Evolutionary conservation across 2,888 invertebrate species (phyloP).

Genomic region (Cremastinae sp.): DNA sequence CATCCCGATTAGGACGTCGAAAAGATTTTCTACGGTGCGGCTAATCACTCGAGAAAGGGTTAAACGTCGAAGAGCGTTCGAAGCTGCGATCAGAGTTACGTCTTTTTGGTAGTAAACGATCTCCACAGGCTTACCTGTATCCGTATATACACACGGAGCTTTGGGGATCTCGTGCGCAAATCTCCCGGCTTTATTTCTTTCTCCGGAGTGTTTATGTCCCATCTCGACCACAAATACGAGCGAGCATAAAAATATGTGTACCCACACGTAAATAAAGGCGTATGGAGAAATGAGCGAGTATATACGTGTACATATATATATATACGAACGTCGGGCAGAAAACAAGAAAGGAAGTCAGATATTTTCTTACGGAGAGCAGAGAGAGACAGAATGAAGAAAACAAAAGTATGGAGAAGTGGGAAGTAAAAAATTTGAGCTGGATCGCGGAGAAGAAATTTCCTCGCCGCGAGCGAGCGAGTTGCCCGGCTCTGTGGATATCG

Average conservation of each 20-base stretch:
- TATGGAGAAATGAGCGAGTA: background rate
- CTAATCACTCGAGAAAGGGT: too few species aligned
- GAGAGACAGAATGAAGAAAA: constrained; percentile 21
- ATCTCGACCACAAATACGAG: constrained; percentile 31
- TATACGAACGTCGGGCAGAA: constrained; percentile 6
- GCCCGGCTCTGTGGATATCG: constrained; percentile 54
- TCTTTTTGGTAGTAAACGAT: background rate
- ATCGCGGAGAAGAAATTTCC: constrained; percentile 49
- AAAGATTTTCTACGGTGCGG: background rate
- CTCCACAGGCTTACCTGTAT: background rate
- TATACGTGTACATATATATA: background rate
- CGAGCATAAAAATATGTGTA: background rate
- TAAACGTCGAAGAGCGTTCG: background rate
- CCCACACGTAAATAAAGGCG: background rate
- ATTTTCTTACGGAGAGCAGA: constrained; percentile 4
- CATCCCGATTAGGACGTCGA: constrained; percentile 60
- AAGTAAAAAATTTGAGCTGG: constrained; percentile 22
- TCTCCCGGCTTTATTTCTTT: constrained; percentile 46
- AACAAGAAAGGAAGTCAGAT: constrained; percentile 32
- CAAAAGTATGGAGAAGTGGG: constrained; percentile 9
- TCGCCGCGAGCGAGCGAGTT: constrained; percentile 51
- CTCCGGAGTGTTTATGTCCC: constrained; percentile 51
- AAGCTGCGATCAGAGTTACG: background rate
- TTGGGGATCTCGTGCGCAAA: constrained; percentile 49
- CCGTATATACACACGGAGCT: constrained; percentile 13